These are phyloP conservation scores for Naso thynnoides DNA, from an alignment of 2,797 vertebrate species.

Conservation along the genomic window DNA sequence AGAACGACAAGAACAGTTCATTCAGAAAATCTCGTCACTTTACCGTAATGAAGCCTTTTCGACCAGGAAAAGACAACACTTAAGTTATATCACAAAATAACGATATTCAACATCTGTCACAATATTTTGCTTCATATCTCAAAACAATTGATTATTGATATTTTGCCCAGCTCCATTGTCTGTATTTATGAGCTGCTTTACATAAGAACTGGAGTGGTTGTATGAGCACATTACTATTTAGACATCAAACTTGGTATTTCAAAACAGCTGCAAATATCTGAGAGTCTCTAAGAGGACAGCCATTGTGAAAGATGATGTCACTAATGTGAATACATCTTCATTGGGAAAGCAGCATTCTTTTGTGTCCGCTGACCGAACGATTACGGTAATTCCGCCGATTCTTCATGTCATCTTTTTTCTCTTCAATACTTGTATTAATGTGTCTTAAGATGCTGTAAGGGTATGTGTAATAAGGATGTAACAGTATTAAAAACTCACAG, in stretches of 20 bases:
- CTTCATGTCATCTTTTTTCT: neutral
- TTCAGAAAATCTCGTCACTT: too few relatives aligned
- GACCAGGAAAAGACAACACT: too few relatives aligned
- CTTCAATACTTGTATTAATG: neutral
- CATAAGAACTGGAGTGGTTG: neutral
- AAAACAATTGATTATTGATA: too few relatives aligned
- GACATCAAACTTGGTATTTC: neutral
- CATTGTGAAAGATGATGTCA: constrained; percentile 1
- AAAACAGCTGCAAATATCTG: neutral
- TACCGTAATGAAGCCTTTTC: too few relatives aligned
- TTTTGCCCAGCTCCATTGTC: too few relatives aligned
- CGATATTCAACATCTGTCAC: too few relatives aligned
- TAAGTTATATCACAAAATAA: too few relatives aligned
- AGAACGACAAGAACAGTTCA: too few relatives aligned
- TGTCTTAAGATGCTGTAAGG: neutral
- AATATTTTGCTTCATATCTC: too few relatives aligned
- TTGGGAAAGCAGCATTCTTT: neutral
- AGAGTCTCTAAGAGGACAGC: neutral
- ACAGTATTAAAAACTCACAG: too few relatives aligned
- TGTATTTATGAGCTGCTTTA: neutral
- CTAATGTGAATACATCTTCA: neutral
- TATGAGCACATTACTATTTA: neutral
- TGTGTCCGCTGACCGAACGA: neutral
- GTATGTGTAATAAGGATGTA: neutral
- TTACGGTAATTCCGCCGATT: neutral